Conservation (phyloP, 1,140 invertebrate genomes). For the Liolophura sinensis region DNA sequence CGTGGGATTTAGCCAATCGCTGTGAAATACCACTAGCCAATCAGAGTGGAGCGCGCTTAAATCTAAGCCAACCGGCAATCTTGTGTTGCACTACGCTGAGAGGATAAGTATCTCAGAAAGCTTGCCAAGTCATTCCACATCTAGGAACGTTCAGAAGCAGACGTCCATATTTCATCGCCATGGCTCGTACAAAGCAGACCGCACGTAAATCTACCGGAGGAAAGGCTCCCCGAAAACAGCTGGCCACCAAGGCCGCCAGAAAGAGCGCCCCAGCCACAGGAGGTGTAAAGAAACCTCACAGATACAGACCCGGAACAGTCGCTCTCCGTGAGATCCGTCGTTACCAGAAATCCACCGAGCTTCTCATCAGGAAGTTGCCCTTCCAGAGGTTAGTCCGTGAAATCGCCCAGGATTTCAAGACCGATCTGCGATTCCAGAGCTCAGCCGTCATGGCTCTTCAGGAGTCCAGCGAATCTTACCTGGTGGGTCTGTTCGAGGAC, state of each 20-base stretch:
- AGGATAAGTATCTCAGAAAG: too few species aligned
- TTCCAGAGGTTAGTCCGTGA: conserved; percentile 82
- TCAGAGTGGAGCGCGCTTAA: too few species aligned
- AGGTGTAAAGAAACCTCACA: conserved; percentile 33
- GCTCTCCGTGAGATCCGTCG: conserved; percentile 78
- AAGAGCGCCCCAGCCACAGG: conserved; percentile 58
- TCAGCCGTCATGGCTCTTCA: conserved; percentile 62
- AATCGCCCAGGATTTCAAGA: conserved; percentile 77
- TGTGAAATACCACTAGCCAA: too few species aligned
- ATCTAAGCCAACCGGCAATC: too few species aligned
- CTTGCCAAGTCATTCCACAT: too few species aligned
- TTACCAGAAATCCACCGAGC: conserved; percentile 77
- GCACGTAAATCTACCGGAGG: conserved; percentile 66
- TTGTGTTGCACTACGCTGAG: too few species aligned
- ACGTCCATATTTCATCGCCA: background rate
- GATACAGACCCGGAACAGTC: conserved; percentile 70
- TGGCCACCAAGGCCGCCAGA: conserved; percentile 66
- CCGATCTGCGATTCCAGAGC: conserved; percentile 63
- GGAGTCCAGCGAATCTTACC: conserved; percentile 79
- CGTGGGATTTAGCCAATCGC: too few species aligned
- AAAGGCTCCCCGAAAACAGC: conserved; percentile 58
- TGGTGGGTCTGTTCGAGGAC: conserved; percentile 89
- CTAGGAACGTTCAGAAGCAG: too few species aligned
- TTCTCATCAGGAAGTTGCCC: conserved; percentile 77
- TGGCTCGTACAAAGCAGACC: conserved; percentile 72